These are phyloP conservation scores for Cataglyphis livida DNA, from an alignment of 2,888 invertebrate species.

Conservation along the genomic window DNA sequence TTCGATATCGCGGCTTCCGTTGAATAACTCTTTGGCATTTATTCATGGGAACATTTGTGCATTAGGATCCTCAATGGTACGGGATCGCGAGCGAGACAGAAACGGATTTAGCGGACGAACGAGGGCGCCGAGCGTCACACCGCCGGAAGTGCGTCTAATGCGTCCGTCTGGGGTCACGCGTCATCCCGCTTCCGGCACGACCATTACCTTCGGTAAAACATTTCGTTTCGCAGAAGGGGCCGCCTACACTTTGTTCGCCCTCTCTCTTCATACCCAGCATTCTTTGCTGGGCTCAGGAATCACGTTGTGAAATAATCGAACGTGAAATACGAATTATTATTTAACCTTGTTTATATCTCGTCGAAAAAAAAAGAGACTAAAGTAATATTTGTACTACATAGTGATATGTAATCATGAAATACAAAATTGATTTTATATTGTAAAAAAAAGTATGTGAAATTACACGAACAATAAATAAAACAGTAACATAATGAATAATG, in stretches of 20 bases:
- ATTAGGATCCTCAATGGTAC: conserved; percentile 70
- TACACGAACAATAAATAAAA: neutral
- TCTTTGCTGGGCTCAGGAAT: neutral
- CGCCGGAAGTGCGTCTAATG: conserved; percentile 89
- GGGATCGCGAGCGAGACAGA: conserved; percentile 62
- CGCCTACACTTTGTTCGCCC: conserved; percentile 47
- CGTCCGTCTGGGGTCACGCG: conserved; percentile 87
- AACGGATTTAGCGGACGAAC: conserved; percentile 73
- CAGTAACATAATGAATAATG: neutral
- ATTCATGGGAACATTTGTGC: conserved; percentile 61
- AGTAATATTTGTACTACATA: neutral
- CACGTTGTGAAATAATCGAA: neutral
- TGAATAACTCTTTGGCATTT: conserved; percentile 49
- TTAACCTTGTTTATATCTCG: conserved; percentile 4
- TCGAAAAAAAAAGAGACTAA: neutral
- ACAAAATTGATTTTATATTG: neutral
- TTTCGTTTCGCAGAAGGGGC: conserved; percentile 70
- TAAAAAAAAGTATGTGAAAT: neutral
- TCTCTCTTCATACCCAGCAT: conserved; percentile 8
- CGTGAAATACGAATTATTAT: conserved; percentile 7
- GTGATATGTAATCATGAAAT: neutral
- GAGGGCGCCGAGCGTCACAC: conserved; percentile 81
- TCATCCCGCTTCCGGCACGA: conserved; percentile 84
- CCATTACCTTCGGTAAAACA: conserved; percentile 82
- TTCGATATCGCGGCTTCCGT: conserved; percentile 16